Conservation (phyloP, 1,140 invertebrate species). For the Hirudo medicinalis region DNA sequence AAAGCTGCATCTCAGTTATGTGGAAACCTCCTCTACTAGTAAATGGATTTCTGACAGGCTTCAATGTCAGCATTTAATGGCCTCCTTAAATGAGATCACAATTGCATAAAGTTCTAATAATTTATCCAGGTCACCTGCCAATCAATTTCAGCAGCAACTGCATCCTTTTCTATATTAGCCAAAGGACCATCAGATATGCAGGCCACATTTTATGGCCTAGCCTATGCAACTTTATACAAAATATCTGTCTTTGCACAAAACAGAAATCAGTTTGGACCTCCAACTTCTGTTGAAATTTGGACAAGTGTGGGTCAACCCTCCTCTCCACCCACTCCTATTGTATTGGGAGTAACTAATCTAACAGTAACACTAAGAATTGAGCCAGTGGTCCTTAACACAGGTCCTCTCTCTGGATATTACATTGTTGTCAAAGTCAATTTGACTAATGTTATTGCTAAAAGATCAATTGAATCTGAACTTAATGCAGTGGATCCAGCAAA, state of each 20-base stretch:
- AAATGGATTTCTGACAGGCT: slow-evolving; percentile 28
- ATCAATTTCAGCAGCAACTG: neutral
- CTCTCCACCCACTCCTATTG: slow-evolving; percentile 22
- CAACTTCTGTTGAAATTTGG: slow-evolving; percentile 17
- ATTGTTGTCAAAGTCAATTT: slow-evolving; percentile 13
- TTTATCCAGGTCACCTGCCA: neutral
- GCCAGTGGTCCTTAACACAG: slow-evolving; percentile 18
- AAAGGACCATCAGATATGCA: neutral
- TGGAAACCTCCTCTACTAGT: slow-evolving; percentile 25
- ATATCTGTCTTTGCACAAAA: slow-evolving; percentile 25
- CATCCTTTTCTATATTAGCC: neutral
- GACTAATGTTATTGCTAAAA: neutral
- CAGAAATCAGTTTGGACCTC: slow-evolving; percentile 20
- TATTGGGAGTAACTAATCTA: slow-evolving; percentile 8
- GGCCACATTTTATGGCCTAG: slow-evolving; percentile 22
- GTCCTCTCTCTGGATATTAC: slow-evolving; percentile 24
- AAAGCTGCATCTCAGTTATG: slow-evolving; percentile 25
- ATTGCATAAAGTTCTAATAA: neutral
- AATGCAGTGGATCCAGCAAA: slow-evolving; percentile 12
- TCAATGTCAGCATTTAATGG: slow-evolving; percentile 1
- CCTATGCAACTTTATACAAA: slow-evolving; percentile 26
- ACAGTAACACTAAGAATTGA: slow-evolving; percentile 21
- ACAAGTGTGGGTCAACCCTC: slow-evolving; percentile 25
- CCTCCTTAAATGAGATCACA: neutral
- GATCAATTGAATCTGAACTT: neutral